Conservation (phyloP, 2,888 invertebrate genomes). For the Euzetes globulus region DNA sequence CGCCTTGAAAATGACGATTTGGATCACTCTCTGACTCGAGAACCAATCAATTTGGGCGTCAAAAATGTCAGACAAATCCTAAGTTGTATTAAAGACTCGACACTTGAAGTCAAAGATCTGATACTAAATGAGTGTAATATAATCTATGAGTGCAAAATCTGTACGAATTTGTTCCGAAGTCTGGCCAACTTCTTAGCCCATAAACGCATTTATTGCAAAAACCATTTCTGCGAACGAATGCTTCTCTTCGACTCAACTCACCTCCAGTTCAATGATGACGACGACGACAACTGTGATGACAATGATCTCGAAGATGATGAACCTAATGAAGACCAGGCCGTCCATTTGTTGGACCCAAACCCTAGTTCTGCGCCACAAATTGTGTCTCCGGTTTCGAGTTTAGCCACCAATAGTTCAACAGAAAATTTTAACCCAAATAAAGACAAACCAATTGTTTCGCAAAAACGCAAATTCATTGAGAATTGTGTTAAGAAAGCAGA, state of each 20-base stretch:
- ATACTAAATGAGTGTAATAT: conserved; percentile 76
- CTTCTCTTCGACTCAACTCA: conserved; percentile 37
- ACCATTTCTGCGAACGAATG: conserved; percentile 42
- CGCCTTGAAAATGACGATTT: not conserved
- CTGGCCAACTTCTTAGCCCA: conserved; percentile 80
- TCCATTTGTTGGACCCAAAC: not conserved
- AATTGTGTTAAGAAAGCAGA: conserved; percentile 24
- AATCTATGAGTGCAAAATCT: conserved; percentile 79
- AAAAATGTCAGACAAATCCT: conserved; percentile 63
- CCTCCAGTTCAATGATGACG: conserved; percentile 27
- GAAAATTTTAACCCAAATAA: conserved; percentile 16
- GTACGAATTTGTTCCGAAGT: conserved; percentile 75
- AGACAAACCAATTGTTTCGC: not conserved
- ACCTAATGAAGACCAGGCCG: conserved; percentile 29
- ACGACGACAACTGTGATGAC: conserved; percentile 56
- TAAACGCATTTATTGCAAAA: conserved; percentile 68
- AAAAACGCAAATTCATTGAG: conserved; percentile 23
- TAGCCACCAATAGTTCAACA: not conserved
- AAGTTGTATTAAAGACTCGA: conserved; percentile 64
- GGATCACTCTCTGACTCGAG: conserved; percentile 52
- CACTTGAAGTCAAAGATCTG: conserved; percentile 62
- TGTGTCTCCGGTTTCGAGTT: conserved; percentile 15
- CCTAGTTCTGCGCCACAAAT: not conserved
- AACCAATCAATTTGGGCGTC: conserved; percentile 62
- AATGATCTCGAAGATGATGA: conserved; percentile 41